A percentile compares a stretch with the other conserved stretches of the same genome.
These are phyloP conservation scores for Menidia menidia DNA, from an alignment of 2,797 vertebrate genomes.

Conservation along the genomic window DNA sequence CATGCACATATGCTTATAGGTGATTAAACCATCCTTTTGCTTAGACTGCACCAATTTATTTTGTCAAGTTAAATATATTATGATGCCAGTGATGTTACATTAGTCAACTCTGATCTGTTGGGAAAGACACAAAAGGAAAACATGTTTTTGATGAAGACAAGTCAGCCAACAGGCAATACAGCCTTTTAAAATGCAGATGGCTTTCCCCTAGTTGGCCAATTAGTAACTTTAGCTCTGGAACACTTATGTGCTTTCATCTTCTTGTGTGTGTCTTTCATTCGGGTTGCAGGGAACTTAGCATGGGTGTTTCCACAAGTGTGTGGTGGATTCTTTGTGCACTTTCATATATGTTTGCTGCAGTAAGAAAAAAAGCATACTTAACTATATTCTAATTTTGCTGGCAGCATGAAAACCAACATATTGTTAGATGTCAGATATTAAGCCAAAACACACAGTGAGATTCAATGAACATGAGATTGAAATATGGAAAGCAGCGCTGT, in stretches of 20 bases:
- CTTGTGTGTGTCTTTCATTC: slow-evolving; percentile 69
- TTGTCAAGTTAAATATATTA: slow-evolving; percentile 55
- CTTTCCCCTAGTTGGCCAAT: slow-evolving; percentile 83
- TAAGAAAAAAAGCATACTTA: slow-evolving; percentile 27
- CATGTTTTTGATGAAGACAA: slow-evolving; percentile 70
- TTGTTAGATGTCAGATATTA: slow-evolving; percentile 55
- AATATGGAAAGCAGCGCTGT: slow-evolving; percentile 41
- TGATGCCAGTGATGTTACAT: slow-evolving; percentile 52
- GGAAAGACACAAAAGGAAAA: slow-evolving; percentile 63
- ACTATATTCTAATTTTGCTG: slow-evolving; percentile 44
- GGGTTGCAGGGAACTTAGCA: slow-evolving; percentile 49
- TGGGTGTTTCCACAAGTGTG: slow-evolving; percentile 53
- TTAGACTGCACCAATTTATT: slow-evolving; percentile 27
- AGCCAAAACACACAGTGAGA: slow-evolving; percentile 48
- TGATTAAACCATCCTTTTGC: slow-evolving; percentile 20
- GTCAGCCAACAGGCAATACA: slow-evolving; percentile 69
- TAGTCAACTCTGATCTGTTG: slow-evolving; percentile 60
- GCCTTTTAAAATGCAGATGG: slow-evolving; percentile 77
- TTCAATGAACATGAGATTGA: slow-evolving; percentile 33
- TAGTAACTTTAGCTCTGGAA: slow-evolving; percentile 79
- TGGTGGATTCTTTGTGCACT: slow-evolving; percentile 31
- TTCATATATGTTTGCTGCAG: slow-evolving; percentile 36
- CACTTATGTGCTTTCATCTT: slow-evolving; percentile 79
- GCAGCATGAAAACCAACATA: slow-evolving; percentile 31
- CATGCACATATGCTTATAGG: not conserved